Evolutionary conservation across 37 sponge, comb jelly and placozoan species (phyloP).

Genomic region (Dysidea cf. avara): DNA sequence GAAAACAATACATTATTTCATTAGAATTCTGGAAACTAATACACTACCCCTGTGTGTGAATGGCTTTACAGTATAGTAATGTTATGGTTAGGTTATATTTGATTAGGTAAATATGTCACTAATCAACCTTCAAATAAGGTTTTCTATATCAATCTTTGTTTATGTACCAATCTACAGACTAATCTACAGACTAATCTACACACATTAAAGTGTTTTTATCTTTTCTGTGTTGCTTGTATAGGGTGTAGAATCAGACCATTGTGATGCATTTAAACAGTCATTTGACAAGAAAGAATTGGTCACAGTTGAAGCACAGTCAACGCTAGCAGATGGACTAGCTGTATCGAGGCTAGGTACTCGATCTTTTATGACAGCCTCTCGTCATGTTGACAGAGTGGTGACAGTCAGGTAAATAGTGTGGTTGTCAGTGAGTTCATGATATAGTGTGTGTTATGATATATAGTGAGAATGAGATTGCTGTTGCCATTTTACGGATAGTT

Average conservation of each 20-base stretch:
- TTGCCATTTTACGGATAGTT: slow-evolving; percentile 80
- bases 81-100: too few species aligned
- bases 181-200: too few species aligned
- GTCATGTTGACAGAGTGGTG: slow-evolving; percentile 47
- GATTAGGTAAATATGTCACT: too few species aligned
- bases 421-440: background rate
- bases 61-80: too few species aligned
- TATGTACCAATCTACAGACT: too few species aligned
- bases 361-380: slow-evolving; percentile 33
- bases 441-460: background rate
- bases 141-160: too few species aligned
- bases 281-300: slow-evolving; percentile 69
- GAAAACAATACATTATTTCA: too few species aligned
- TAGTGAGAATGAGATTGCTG: slow-evolving; percentile 73
- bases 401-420: slow-evolving; percentile 8
- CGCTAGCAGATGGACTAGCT: slow-evolving; percentile 86
- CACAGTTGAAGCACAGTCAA: slow-evolving; percentile 32
- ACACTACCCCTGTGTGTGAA: too few species aligned
- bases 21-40: too few species aligned
- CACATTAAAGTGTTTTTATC: background rate
- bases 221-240: slow-evolving; percentile 8
- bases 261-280: slow-evolving; percentile 73
- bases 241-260: slow-evolving; percentile 82
- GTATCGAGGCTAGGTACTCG: slow-evolving; percentile 59
- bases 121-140: too few species aligned